Evolutionary conservation across 2,113 vertebrate species (phyloP).

Genomic region (Phoenicopterus ruber): DNA sequence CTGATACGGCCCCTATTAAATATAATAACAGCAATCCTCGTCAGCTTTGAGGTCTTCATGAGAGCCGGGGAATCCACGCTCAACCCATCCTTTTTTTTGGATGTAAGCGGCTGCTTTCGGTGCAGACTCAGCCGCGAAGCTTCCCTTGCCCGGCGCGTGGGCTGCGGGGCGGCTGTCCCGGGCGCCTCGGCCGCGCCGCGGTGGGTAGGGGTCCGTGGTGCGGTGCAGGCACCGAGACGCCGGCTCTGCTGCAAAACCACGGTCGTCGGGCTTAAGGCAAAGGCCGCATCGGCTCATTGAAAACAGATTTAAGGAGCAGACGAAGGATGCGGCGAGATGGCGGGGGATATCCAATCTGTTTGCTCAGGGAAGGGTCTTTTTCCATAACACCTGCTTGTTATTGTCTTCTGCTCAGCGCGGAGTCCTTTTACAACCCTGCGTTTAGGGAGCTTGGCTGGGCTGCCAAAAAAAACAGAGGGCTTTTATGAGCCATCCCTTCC

Average conservation of each 20-base stretch:
- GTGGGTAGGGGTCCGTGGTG: no score
- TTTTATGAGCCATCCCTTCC: not conserved
- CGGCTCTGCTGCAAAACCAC: rapidly evolving
- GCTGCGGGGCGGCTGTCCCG: not conserved
- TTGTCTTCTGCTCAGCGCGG: not conserved
- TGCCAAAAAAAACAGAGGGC: conserved; percentile 37
- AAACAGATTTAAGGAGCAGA: not conserved
- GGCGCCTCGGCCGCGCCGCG: not conserved
- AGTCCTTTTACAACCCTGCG: not conserved
- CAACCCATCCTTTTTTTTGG: not conserved
- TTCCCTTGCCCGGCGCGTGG: not conserved
- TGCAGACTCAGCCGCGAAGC: rapidly evolving
- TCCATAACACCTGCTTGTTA: not conserved
- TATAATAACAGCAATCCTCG: not conserved
- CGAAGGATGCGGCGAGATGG: not conserved
- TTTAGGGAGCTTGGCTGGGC: conserved; percentile 7
- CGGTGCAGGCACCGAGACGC: not conserved
- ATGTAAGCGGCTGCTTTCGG: not conserved
- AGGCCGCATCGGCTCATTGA: not conserved
- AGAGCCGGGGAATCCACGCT: not conserved
- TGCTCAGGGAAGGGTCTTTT: conserved; percentile 1
- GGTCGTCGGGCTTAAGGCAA: rapidly evolving
- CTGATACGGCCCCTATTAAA: not conserved
- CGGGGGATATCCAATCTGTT: not conserved
- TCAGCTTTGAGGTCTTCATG: not conserved